These are phyloP conservation scores for Triplophysa bombifrons DNA, from an alignment of 2,797 vertebrate species.

Conservation along the genomic window DNA sequence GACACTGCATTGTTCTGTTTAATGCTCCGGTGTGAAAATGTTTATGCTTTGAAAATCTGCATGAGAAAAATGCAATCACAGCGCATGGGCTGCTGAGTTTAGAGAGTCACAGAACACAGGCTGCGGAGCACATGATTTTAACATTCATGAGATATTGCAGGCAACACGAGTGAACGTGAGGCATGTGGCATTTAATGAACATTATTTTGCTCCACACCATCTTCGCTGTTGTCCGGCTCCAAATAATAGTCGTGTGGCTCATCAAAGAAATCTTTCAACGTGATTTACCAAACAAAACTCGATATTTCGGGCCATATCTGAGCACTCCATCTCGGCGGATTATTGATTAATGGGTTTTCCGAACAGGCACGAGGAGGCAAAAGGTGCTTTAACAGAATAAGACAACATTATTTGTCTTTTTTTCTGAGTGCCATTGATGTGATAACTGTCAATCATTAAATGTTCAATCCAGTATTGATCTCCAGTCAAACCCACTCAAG, in stretches of 20 bases:
- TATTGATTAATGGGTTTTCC: conserved; percentile 17
- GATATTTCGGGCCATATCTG: neutral
- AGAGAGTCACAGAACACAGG: conserved; percentile 6
- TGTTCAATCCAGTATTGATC: conserved; percentile 8
- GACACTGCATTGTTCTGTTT: conserved; percentile 3
- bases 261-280: neutral
- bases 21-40: conserved; percentile 14
- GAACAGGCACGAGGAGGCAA: neutral
- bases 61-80: conserved; percentile 6
- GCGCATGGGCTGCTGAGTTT: conserved; percentile 1
- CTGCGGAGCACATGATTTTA: neutral
- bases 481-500: neutral
- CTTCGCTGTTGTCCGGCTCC: neutral
- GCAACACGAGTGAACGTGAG: neutral
- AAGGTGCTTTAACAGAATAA: conserved; percentile 12
- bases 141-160: conserved; percentile 42
- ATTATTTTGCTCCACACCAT: neutral
- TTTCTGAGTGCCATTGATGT: conserved; percentile 14
- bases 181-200: neutral
- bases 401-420: conserved; percentile 8
- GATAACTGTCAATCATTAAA: conserved; percentile 26
- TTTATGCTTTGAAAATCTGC: conserved; percentile 30
- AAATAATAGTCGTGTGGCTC: neutral
- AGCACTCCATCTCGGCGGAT: conserved; percentile 18
- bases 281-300: conserved; percentile 18